These are phyloP conservation scores for Mirounga angustirostris DNA, from an alignment of 2,113 vertebrate species.

Conservation along the genomic window DNA sequence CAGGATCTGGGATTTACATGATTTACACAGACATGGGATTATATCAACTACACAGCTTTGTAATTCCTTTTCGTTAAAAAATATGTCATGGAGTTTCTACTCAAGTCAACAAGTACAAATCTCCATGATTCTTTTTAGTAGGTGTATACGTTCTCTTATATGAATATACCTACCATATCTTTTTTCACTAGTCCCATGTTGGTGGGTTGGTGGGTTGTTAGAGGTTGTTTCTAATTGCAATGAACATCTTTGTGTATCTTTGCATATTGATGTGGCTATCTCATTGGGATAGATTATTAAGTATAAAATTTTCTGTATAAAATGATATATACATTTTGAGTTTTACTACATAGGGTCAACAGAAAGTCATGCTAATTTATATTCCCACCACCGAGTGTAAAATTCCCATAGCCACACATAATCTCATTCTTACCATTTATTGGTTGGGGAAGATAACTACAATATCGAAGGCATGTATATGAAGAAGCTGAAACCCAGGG, in stretches of 20 bases:
- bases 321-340: neutral
- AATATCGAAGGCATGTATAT: neutral
- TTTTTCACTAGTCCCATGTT: neutral
- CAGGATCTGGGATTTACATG: neutral
- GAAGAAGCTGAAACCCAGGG: neutral
- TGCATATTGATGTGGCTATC: neutral
- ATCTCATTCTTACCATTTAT: neutral
- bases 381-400: neutral
- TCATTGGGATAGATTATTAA: neutral
- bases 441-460: neutral
- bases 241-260: constrained; percentile 22
- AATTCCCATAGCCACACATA: neutral
- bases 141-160: neutral
- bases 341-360: constrained; percentile 9
- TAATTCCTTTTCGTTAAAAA: constrained; percentile 44
- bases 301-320: neutral
- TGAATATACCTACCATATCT: neutral
- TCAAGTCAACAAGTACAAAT: constrained; percentile 42
- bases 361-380: neutral
- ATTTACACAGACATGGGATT: constrained; percentile 14
- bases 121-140: neutral
- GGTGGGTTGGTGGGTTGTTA: neutral
- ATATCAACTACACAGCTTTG: neutral
- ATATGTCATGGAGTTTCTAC: neutral
- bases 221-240: constrained; percentile 8